Conservation (phyloP, 1,140 invertebrate genomes). For the Neuroterus valhalla region DNA sequence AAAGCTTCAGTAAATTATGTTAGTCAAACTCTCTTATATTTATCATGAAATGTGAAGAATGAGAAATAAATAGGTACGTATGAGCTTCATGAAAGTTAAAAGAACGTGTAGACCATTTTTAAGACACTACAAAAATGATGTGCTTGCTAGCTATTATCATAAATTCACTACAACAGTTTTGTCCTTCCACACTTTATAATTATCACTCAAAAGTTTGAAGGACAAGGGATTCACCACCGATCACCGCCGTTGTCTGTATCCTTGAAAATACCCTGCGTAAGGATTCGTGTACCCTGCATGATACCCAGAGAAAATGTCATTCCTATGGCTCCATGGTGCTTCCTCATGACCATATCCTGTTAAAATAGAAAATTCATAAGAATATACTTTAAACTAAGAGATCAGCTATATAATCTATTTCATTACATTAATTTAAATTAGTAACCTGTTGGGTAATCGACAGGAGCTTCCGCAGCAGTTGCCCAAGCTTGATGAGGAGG, state of each 20-base stretch:
- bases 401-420: neutral
- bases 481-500: constrained; percentile 63
- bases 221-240: constrained; percentile 35
- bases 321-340: constrained; percentile 66
- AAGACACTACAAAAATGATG: too few species aligned
- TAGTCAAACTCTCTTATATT: too few species aligned
- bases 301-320: constrained; percentile 56
- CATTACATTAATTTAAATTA: neutral
- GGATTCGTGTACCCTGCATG: constrained; percentile 54
- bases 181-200: neutral
- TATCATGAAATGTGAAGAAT: too few species aligned
- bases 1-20: too few species aligned
- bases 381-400: neutral
- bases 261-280: constrained; percentile 51
- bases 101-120: too few species aligned
- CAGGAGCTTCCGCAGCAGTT: constrained; percentile 64
- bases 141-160: too few species aligned
- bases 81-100: too few species aligned
- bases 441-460: constrained; percentile 69
- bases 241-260: constrained; percentile 44
- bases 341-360: constrained; percentile 69
- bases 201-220: neutral
- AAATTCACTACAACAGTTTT: too few species aligned
- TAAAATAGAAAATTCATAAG: constrained; percentile 41
- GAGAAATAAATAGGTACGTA: too few species aligned